These are phyloP conservation scores for Anas georgica DNA, from an alignment of 2,797 vertebrate genomes.

Conservation along the genomic window DNA sequence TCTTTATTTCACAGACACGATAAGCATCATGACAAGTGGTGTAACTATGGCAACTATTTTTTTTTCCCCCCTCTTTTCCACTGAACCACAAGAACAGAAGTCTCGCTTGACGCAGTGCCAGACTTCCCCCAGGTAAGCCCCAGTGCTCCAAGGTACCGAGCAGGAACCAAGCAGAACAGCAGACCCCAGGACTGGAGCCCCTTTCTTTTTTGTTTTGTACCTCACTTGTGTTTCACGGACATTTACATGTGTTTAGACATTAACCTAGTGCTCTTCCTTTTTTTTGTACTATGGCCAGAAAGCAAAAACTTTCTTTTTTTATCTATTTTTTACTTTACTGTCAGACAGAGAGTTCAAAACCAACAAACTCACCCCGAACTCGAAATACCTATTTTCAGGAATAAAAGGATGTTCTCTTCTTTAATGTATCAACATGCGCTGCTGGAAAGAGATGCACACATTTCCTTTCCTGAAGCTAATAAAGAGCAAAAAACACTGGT, in stretches of 20 bases:
- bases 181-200: neutral
- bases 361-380: neutral
- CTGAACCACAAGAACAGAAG: neutral
- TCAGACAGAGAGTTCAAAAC: neutral
- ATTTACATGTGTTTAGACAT: neutral
- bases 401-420: neutral
- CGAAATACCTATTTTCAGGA: neutral
- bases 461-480: neutral
- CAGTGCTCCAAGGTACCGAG: neutral
- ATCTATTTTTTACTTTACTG: neutral
- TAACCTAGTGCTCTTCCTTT: neutral
- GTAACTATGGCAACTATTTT: conserved; percentile 61
- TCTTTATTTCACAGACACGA: neutral
- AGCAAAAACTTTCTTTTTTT: neutral
- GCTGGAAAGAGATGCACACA: neutral
- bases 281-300: neutral
- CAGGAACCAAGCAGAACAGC: neutral
- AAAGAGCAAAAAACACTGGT: rapidly evolving
- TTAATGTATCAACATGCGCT: rapidly evolving
- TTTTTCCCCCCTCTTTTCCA: neutral
- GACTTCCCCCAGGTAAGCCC: neutral
- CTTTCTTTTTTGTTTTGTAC: neutral
- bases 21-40: conserved; percentile 17
- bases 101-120: neutral
- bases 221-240: neutral